Percentiles rank a stretch among this genome's conserved stretches.
Evolutionary conservation across 2,888 invertebrate genomes (phyloP).

Genomic region (Liodrosophila aerea): DNA sequence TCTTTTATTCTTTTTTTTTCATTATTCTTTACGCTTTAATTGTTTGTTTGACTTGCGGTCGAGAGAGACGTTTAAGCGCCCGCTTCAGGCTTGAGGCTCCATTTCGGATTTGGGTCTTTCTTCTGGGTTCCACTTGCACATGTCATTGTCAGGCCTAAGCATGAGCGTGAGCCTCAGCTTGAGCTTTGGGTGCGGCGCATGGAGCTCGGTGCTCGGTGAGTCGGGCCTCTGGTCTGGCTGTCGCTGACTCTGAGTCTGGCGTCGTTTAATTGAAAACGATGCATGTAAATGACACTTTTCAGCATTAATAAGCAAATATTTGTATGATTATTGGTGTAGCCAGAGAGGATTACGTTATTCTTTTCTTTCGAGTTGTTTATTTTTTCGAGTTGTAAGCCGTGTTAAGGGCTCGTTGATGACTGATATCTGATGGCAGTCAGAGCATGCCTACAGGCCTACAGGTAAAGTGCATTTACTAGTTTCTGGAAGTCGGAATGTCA

Average conservation of each 20-base stretch:
- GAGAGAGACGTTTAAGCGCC: constrained; percentile 60
- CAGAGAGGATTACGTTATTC: constrained; percentile 57
- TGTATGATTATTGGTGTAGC: constrained; percentile 74
- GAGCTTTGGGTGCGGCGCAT: constrained; percentile 63
- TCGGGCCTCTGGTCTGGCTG: constrained; percentile 18
- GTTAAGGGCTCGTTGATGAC: constrained; percentile 32
- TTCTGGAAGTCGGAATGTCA: constrained; percentile 49
- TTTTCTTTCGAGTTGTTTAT: neutral
- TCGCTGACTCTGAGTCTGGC: constrained; percentile 40
- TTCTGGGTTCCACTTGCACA: constrained; percentile 35
- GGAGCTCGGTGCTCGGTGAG: constrained; percentile 33
- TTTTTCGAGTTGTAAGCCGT: constrained; percentile 45
- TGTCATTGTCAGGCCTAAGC: constrained; percentile 41
- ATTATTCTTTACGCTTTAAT: constrained; percentile 61
- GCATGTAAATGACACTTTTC: constrained; percentile 80
- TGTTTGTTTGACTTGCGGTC: constrained; percentile 75
- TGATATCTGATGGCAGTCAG: constrained; percentile 52
- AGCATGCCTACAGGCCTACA: constrained; percentile 34
- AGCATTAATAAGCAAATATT: constrained; percentile 79
- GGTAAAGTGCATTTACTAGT: constrained; percentile 59
- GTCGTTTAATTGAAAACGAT: constrained; percentile 78
- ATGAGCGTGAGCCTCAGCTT: constrained; percentile 3
- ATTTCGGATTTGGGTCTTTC: constrained; percentile 3
- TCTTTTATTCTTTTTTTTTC: constrained; percentile 27
- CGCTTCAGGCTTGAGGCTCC: constrained; percentile 36